These are phyloP conservation scores for Paralvinella palmiformis DNA, from an alignment of 1,140 invertebrate species.

Conservation along the genomic window DNA sequence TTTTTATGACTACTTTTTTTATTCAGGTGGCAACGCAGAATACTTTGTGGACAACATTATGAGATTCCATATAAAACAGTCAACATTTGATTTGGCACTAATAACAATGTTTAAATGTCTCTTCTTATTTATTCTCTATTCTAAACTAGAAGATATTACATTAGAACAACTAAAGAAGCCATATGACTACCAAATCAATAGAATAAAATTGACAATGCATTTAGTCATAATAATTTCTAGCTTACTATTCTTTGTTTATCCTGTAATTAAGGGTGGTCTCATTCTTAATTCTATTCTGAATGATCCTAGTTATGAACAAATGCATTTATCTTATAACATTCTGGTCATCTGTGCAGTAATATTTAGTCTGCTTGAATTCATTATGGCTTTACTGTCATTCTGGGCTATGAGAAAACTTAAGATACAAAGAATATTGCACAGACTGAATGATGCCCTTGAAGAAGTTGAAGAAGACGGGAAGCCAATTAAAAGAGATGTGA, in stretches of 20 bases:
- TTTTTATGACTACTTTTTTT: constrained; percentile 9
- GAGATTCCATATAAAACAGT: constrained; percentile 32
- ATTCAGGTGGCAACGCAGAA: constrained; percentile 36
- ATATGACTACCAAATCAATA: constrained; percentile 18
- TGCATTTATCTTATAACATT: constrained; percentile 41
- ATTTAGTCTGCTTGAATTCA: constrained; percentile 32
- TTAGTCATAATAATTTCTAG: constrained; percentile 21
- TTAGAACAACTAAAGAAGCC: constrained; percentile 28
- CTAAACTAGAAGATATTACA: constrained; percentile 27
- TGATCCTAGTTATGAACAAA: constrained; percentile 26
- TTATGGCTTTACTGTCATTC: constrained; percentile 25
- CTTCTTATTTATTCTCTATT: constrained; percentile 22
- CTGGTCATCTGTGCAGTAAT: constrained; percentile 30
- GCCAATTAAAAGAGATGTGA: constrained; percentile 28
- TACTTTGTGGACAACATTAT: constrained; percentile 42
- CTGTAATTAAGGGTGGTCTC: constrained; percentile 32
- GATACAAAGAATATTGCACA: constrained; percentile 28
- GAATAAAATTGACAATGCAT: constrained; percentile 21
- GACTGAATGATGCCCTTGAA: constrained; percentile 34
- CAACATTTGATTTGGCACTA: constrained; percentile 42
- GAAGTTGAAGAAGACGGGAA: constrained; percentile 42
- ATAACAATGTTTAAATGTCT: constrained; percentile 30
- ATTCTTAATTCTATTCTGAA: constrained; percentile 31
- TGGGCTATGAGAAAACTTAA: constrained; percentile 31
- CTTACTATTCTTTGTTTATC: constrained; percentile 23